Percentiles rank a stretch among this genome's conserved stretches.
These are phyloP conservation scores for Bacillus rossius DNA, from an alignment of 1,140 invertebrate species.

Conservation along the genomic window DNA sequence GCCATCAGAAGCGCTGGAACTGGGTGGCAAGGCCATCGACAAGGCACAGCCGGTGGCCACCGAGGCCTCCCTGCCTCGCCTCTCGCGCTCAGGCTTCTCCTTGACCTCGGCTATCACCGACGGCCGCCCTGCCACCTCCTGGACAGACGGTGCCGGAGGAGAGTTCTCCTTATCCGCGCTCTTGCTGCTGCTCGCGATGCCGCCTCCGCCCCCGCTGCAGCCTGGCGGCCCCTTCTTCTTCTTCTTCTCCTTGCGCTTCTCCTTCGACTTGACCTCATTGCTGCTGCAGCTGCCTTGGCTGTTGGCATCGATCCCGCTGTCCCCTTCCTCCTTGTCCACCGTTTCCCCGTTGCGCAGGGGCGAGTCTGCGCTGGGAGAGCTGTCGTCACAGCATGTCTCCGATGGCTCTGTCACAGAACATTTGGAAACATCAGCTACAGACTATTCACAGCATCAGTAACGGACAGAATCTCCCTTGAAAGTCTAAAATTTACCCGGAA, in stretches of 20 bases:
- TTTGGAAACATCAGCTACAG: too few species aligned
- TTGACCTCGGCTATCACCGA: not conserved
- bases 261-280: conserved; percentile 59
- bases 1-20: not conserved
- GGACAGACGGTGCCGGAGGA: not conserved
- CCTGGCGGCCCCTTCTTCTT: conserved; percentile 55
- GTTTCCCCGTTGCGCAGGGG: conserved; percentile 29
- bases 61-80: not conserved
- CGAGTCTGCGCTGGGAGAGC: conserved; percentile 36
- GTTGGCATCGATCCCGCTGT: conserved; percentile 82
- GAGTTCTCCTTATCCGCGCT: conserved; percentile 6
- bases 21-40: not conserved
- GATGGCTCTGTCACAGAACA: conserved; percentile 10
- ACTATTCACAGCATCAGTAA: too few species aligned
- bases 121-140: not conserved
- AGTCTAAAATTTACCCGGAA: too few species aligned
- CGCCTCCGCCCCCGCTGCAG: not conserved
- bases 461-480: too few species aligned
- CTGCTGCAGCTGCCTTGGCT: conserved; percentile 79
- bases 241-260: conserved; percentile 69
- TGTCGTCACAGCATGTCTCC: conserved; percentile 22
- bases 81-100: conserved; percentile 4
- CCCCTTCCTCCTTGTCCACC: conserved; percentile 68
- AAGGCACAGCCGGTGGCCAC: not conserved
- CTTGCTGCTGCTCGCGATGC: conserved; percentile 3